Conservation (phyloP, 2,113 vertebrate genomes). For the Hydrolagus affinis region DNA sequence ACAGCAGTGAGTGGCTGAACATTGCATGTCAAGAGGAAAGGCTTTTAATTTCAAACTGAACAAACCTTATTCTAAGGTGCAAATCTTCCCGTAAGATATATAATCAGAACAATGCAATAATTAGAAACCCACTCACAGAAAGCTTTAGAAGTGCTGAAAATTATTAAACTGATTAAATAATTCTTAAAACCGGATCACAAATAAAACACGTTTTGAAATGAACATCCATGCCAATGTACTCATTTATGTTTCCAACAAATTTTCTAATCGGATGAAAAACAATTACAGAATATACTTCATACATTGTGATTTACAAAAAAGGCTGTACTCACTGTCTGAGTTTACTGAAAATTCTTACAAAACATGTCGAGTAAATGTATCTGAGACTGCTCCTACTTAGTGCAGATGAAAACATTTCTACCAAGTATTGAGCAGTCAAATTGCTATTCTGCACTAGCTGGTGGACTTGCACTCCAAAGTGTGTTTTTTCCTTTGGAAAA, state of each 20-base stretch:
- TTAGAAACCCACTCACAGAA: neutral
- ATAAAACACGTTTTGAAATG: neutral
- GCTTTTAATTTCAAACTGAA: neutral
- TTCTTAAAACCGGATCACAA: neutral
- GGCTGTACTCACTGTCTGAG: constrained; percentile 57
- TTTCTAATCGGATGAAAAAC: neutral
- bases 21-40: neutral
- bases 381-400: constrained; percentile 50
- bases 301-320: neutral
- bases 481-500: constrained; percentile 34
- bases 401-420: constrained; percentile 51
- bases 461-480: constrained; percentile 34
- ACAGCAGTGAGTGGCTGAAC: neutral
- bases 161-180: constrained; percentile 1
- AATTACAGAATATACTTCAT: neutral
- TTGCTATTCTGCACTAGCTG: constrained; percentile 19
- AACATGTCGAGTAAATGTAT: constrained; percentile 64
- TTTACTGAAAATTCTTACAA: constrained; percentile 57
- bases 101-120: neutral
- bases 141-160: neutral
- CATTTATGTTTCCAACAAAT: neutral
- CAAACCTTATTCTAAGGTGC: neutral
- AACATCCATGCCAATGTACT: neutral
- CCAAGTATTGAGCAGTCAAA: neutral
- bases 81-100: neutral